Conservation (phyloP, 2,888 invertebrate species). For the Ditula angustiorana region DNA sequence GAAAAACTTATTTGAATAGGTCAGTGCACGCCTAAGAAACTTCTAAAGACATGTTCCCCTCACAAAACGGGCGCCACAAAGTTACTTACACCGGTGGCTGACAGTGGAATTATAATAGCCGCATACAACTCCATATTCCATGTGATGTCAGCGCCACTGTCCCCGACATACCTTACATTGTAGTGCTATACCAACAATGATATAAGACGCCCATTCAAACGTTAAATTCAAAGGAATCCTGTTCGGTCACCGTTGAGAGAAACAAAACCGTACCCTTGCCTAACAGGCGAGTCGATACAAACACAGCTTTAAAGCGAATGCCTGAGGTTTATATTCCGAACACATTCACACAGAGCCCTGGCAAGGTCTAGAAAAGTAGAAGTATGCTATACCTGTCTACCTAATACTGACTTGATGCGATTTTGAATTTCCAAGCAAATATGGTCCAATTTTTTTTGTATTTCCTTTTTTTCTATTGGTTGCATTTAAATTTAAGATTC, state of each 20-base stretch:
- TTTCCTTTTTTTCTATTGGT: too few species aligned
- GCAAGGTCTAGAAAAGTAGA: slow-evolving; percentile 3
- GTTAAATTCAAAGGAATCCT: slow-evolving; percentile 68
- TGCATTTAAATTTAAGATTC: too few species aligned
- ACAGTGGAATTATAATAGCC: not conserved
- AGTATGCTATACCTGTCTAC: not conserved
- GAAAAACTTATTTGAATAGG: not conserved
- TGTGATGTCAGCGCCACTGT: not conserved
- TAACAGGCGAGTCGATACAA: slow-evolving; percentile 11
- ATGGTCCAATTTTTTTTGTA: too few species aligned
- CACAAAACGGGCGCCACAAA: not conserved
- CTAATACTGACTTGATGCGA: not conserved
- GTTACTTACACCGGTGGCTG: not conserved
- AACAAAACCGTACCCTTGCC: slow-evolving; percentile 54
- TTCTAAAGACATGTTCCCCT: not conserved
- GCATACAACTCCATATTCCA: not conserved
- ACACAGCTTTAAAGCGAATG: not conserved
- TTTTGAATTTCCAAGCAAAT: not conserved
- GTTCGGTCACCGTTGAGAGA: slow-evolving; percentile 61
- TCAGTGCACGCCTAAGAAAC: not conserved
- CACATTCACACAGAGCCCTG: not conserved
- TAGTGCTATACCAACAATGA: slow-evolving; percentile 57
- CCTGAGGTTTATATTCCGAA: slow-evolving; percentile 3
- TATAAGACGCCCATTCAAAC: slow-evolving; percentile 62
- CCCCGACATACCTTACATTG: not conserved